These are phyloP conservation scores for Heptranchias perlo DNA, from an alignment of 2,113 vertebrate genomes.

Conservation along the genomic window DNA sequence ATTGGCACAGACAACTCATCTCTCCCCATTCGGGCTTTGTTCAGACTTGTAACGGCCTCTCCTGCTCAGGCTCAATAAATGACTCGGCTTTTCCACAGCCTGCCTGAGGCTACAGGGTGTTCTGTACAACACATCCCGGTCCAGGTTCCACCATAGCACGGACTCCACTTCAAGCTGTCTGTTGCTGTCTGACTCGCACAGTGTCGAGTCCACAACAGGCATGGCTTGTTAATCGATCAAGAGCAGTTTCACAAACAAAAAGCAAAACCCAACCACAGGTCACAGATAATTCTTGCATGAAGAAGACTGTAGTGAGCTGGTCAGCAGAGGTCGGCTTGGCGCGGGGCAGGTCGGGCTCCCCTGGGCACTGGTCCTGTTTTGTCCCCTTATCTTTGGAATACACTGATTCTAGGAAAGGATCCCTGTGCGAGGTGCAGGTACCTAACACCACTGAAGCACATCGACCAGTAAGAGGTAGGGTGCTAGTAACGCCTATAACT, in stretches of 20 bases:
- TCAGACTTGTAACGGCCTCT: background rate
- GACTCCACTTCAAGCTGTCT: background rate
- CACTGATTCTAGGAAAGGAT: background rate
- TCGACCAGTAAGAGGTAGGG: background rate
- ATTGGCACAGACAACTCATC: background rate
- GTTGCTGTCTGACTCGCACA: background rate
- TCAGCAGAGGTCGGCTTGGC: too few species aligned
- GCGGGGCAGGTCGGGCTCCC: too few species aligned
- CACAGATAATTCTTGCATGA: background rate
- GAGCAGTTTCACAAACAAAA: background rate
- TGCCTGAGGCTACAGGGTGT: background rate
- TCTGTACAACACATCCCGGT: background rate
- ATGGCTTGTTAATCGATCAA: background rate
- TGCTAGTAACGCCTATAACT: background rate
- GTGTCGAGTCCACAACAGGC: too few species aligned
- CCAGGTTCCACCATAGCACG: background rate
- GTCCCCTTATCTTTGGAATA: background rate
- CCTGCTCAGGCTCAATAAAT: background rate
- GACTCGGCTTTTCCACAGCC: background rate
- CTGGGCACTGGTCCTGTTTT: background rate
- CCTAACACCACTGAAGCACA: background rate
- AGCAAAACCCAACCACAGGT: background rate
- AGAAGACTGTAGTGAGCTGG: background rate
- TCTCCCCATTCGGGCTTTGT: background rate
- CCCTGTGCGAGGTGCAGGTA: background rate